Evolutionary conservation across 2,113 vertebrate genomes (phyloP), one percentile per base, ranked within the genome.

Genomic region (Varanus salvator): DNA sequence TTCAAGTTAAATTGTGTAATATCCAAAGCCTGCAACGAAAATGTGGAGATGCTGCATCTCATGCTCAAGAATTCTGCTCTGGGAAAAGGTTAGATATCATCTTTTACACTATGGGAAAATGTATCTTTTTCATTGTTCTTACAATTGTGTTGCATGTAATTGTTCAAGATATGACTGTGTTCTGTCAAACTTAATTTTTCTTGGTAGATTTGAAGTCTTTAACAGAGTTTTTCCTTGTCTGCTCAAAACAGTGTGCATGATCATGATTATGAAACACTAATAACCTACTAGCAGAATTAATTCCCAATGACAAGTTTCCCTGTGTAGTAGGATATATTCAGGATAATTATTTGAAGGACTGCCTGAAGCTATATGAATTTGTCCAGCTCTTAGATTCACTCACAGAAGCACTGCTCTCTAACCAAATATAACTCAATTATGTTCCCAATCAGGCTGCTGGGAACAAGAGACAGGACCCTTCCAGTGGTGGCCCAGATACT

Each of bases 61-160:
- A 5, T 66, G 44, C 76, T 21, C 34, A 66, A 84, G 11, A 50
- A 15, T 12, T 82, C 5, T 38, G 82, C 6, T 64, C 85, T 31
- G 64, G 11, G 54, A 84, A 88, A n/a, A 6, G 25, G 19, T 25
- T 3, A 78, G 34, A 82, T 0, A 1, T 21, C 38, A 8, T 87
- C 52, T 76, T 88, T 48, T 87, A 74, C 80, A 87, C 19, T 48
- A 31, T 87, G 54, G 57, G 60, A 69, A 74, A 34, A 31, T 23
- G 52, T 9, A 60, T 6, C 4, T 66, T 72, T 91, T 89, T 90
- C 92, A 50, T 76, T 92, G 76, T 93, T 92, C 54, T 80, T 31
- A n/a, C 44, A 31, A 93, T 91, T 94, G 52, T 93, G 92, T 76
- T 91, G 3, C 3, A 81, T 94, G 87, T 89, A 92, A 50, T 87